Evolutionary conservation across 2,888 invertebrate species (phyloP).

Genomic region (Epirrhoe alternata): DNA sequence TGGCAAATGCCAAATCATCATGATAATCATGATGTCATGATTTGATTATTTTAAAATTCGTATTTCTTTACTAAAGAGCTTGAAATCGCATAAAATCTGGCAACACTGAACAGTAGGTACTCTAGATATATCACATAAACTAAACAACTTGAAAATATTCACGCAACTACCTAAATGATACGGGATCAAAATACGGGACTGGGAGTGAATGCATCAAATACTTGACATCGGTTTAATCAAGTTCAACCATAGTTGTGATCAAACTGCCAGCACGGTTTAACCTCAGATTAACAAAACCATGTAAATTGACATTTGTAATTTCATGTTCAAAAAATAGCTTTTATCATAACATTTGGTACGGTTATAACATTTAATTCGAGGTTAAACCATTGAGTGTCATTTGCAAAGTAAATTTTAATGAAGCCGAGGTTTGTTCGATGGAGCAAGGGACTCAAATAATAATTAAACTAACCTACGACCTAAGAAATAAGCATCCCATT

Average conservation of each 20-base stretch:
- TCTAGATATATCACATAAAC: not conserved
- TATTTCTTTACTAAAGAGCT: too few species aligned
- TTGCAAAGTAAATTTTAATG: not conserved
- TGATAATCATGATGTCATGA: too few species aligned
- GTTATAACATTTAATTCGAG: not conserved
- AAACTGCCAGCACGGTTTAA: not conserved
- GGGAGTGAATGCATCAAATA: not conserved
- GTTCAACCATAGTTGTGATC: not conserved
- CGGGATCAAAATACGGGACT: not conserved
- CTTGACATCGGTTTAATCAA: not conserved
- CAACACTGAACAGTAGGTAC: too few species aligned
- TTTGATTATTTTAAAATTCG: too few species aligned
- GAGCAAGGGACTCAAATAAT: constrained; percentile 33
- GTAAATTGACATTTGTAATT: not conserved
- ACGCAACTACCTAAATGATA: not conserved
- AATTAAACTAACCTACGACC: constrained; percentile 30
- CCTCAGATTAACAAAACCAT: not conserved
- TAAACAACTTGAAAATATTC: not conserved
- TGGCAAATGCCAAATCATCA: not conserved
- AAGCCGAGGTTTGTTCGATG: not conserved
- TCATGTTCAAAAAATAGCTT: not conserved
- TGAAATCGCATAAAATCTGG: too few species aligned
- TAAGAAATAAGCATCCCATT: constrained; percentile 35
- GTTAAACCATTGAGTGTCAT: not conserved
- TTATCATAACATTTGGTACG: not conserved